phyloP scores from a whole-genome alignment of 2,888 invertebrate genomes.

The Carterocephalus palaemon region DNA sequence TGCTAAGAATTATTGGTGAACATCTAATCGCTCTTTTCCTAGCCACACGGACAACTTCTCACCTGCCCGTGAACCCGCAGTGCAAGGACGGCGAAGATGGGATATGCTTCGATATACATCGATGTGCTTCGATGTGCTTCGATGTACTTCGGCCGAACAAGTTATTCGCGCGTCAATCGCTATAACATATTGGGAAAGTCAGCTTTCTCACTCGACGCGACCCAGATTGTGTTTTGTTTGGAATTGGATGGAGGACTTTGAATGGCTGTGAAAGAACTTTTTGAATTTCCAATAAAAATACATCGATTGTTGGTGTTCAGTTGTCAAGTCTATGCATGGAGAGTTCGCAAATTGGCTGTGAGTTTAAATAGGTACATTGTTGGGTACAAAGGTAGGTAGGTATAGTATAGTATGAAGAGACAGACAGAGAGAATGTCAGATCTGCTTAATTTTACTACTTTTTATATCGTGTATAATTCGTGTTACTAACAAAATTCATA shows the following conservation, averaged over 20 bases:
- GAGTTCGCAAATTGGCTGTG: no score
- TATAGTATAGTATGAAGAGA: no score
- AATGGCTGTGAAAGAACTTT: neutral
- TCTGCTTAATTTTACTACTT: no score
- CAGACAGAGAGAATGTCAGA: no score
- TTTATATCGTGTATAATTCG: no score
- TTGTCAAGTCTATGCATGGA: no score
- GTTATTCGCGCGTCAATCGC: constrained; percentile 14
- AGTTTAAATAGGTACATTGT: no score
- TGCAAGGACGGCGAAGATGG: constrained; percentile 4
- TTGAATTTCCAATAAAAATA: neutral
- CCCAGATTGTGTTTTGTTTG: constrained; percentile 1
- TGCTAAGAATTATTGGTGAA: no score
- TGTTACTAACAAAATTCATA: no score
- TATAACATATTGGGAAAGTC: constrained; percentile 17
- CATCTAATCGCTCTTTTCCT: neutral
- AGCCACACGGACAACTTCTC: constrained; percentile 4
- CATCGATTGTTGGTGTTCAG: no score
- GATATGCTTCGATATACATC: no score
- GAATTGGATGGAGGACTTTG: constrained; percentile 7
- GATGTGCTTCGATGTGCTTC: constrained; percentile 12
- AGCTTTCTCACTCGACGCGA: constrained; percentile 1
- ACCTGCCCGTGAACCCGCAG: constrained; percentile 12
- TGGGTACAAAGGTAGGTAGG: no score
- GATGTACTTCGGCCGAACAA: constrained; percentile 11